These are phyloP conservation scores for Atta cephalotes DNA, from an alignment of 1,140 invertebrate genomes.

Conservation along the genomic window DNA sequence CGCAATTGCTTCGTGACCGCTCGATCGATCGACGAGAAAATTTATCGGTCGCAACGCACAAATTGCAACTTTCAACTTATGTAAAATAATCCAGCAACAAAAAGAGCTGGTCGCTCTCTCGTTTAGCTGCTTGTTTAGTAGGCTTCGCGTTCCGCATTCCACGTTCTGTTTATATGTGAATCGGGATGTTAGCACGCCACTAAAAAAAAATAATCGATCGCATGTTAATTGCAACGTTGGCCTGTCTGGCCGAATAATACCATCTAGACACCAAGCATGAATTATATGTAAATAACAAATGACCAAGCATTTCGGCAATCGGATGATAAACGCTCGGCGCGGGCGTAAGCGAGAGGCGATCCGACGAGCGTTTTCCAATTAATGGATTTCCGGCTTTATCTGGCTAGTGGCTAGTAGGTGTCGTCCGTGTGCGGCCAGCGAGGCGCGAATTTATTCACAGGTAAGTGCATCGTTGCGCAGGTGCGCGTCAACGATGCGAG, in stretches of 20 bases:
- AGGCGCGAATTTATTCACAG: slow-evolving; percentile 79
- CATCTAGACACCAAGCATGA: slow-evolving; percentile 69
- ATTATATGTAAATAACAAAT: slow-evolving; percentile 83
- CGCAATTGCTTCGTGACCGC: slow-evolving; percentile 34
- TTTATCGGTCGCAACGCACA: slow-evolving; percentile 14
- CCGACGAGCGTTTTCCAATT: slow-evolving; percentile 83
- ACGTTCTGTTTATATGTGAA: slow-evolving; percentile 21
- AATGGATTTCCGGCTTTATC: slow-evolving; percentile 84
- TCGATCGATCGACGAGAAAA: slow-evolving; percentile 45
- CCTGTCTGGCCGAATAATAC: slow-evolving; percentile 72
- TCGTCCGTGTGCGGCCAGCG: slow-evolving; percentile 66
- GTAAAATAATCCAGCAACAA: slow-evolving; percentile 34
- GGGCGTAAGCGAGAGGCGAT: slow-evolving; percentile 60
- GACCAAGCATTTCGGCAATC: slow-evolving; percentile 72
- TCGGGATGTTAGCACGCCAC: slow-evolving; percentile 11
- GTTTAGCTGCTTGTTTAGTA: slow-evolving; percentile 38
- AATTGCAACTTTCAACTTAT: slow-evolving; percentile 51
- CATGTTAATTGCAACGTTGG: slow-evolving; percentile 68
- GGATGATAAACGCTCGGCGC: slow-evolving; percentile 76
- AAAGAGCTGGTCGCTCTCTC: slow-evolving; percentile 6
- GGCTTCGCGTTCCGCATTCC: background rate
- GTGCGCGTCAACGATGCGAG: slow-evolving; percentile 59
- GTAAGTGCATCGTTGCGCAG: slow-evolving; percentile 69
- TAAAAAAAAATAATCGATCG: slow-evolving; percentile 79
- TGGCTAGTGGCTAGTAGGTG: slow-evolving; percentile 75